Evolutionary conservation across 1,140 invertebrate genomes (phyloP), one percentile per base, ranked within the genome.

Genomic region (Bactericera cockerelli): DNA sequence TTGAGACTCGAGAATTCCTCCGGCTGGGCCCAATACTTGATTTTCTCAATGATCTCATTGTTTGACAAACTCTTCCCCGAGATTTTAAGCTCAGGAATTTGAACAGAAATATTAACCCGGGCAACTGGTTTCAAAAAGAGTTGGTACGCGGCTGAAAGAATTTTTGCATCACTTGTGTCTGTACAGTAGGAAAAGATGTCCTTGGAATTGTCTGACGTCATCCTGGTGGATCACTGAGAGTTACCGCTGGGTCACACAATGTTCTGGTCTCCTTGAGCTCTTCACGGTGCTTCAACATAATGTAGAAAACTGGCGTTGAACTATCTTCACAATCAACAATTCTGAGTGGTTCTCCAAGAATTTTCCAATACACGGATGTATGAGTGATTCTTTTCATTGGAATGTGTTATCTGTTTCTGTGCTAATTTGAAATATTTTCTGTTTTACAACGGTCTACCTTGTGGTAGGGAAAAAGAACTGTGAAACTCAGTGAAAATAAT

Each of bases 11-110:
- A 79, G 72, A 96, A 95, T 65, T 82, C 78, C 67, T 94, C 86
- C 56, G 93, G 93, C 67, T 81, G 79, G 59, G 91, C 81, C 69
- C 91, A 81, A 63, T 81, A 73, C 65, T 88, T 85, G 56, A 96
- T 72, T 74, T 89, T 91, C 71, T 96, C 91, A 86, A 93, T 93
- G 59, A 95, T 81, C 74, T 95, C 91, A 81, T 87, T 89, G 74
- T 90, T 93, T 63, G 91, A 93, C 66, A 97, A 87, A 8, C 86
- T 83, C 75, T 92, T 89, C 67, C 77, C 78, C 64, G 78, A 75
- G 55, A 81, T 81, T 74, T 92, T 92, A 66, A 85, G 73, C 65
- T 79, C 72, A 33, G 93, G 91, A 65, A 96, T 78, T 73, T 88
- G 88, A 67, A 96, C 82, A 66, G 88, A 90, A 66, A 97, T 86